Evolutionary conservation across 2,797 vertebrate genomes (phyloP), one percentile per base, ranked within the genome.

Genomic region (Takifugu rubripes): DNA sequence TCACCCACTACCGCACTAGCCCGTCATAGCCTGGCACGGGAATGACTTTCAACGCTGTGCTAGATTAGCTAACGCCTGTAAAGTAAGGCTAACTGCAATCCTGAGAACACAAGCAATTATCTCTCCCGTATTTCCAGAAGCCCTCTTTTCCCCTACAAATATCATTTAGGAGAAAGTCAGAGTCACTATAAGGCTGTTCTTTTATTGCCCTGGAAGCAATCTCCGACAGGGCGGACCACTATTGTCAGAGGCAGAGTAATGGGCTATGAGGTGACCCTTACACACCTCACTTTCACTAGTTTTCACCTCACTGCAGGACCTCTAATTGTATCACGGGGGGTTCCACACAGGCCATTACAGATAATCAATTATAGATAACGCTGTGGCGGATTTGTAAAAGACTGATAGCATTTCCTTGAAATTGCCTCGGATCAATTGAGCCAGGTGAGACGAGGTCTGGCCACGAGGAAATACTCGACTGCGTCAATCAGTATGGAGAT

Each of bases 251-350:
- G 62, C 67, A 86, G 65, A 87, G 75, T 82, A 86, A 89, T 86
- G 77, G 70, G 70, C 61, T 83, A 68, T 75, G 76, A 83, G 77
- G 75, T 86, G 79, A 85, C 83, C 77, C 58, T 52, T 5, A 15
- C 64, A 64, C 73, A 57, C 72, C 68, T 55, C 70, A 74, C 70
- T 77, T 62, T 54, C 61, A 46, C 50, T 12, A 0, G 46, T 63
- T 36, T 61, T 75, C 56, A 68, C 62, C 57, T 63, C 74, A 61
- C 75, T 45, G 58, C 54, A 1, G 77, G 83, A 71, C 50, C 52
- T 77, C 82, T 87, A 89, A 89, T 87, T 87, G 87, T 78, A 74
- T 78, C 69, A 11, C 75, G 58, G 64, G 68, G 75, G 75, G 68
- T 54, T 62, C 54, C 49, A 61, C 66, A 65, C 67, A 66, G 66